These are phyloP conservation scores for Ditylenchus dipsaci DNA, from an alignment of 1,140 invertebrate genomes.

Conservation along the genomic window DNA sequence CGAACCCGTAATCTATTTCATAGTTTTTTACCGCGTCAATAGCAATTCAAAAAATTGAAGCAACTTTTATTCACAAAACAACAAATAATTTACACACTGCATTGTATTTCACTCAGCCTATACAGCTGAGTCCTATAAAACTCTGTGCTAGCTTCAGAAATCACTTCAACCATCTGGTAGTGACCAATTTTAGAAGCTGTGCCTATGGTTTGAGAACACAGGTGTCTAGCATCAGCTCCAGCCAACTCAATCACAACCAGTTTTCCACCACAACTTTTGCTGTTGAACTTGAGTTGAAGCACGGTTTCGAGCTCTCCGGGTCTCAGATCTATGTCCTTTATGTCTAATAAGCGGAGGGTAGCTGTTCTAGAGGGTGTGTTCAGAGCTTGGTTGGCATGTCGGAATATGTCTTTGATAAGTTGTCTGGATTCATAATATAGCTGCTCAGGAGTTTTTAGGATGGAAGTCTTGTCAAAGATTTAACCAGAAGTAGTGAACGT, in stretches of 20 bases:
- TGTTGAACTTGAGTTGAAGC: conserved; percentile 18
- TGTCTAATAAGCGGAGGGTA: conserved; percentile 9
- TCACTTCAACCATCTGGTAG: conserved; percentile 3
- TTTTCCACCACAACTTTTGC: conserved; percentile 22
- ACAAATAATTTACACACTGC: not conserved
- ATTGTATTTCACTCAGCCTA: conserved; percentile 30
- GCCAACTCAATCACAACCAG: conserved; percentile 18
- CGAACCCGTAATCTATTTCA: too few species aligned
- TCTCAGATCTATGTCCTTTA: conserved; percentile 33
- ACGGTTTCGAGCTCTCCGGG: conserved; percentile 27
- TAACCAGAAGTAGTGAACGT: conserved; percentile 16
- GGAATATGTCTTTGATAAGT: not conserved
- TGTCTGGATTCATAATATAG: conserved; percentile 1
- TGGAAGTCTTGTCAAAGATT: conserved; percentile 13
- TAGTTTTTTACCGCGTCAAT: too few species aligned
- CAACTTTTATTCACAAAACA: too few species aligned
- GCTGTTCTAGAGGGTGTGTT: not conserved
- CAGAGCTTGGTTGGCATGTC: not conserved
- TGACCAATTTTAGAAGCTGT: not conserved
- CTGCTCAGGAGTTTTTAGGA: not conserved
- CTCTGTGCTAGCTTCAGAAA: conserved; percentile 16
- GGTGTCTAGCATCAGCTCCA: not conserved
- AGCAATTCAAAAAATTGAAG: too few species aligned
- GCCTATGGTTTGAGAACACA: not conserved
- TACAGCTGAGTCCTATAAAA: conserved; percentile 31